These are phyloP conservation scores for Eublepharis macularius DNA, from an alignment of 2,113 vertebrate genomes.

Conservation along the genomic window DNA sequence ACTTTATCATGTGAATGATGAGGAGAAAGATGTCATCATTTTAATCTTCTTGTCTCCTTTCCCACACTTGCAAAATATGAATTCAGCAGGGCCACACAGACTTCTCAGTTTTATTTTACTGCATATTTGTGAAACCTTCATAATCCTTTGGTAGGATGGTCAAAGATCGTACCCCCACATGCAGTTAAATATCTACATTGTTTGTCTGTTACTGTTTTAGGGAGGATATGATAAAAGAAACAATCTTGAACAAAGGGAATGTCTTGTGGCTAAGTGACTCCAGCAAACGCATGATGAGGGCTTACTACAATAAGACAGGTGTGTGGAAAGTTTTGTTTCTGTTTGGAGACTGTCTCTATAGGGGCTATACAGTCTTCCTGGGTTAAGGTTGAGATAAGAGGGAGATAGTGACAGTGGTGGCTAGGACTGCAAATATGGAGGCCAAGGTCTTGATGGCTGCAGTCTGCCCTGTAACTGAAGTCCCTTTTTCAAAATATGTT, in stretches of 20 bases:
- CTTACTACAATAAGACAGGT: too few species aligned
- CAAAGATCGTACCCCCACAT: neutral
- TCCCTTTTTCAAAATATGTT: too few species aligned
- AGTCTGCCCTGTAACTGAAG: too few species aligned
- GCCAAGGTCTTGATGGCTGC: too few species aligned
- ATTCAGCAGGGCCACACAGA: neutral
- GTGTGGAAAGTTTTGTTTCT: too few species aligned
- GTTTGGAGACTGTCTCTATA: too few species aligned
- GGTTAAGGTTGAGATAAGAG: too few species aligned
- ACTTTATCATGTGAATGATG: neutral
- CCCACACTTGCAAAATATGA: neutral
- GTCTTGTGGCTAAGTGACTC: neutral
- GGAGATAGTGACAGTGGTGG: too few species aligned
- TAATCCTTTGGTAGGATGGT: conserved; percentile 38
- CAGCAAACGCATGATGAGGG: neutral
- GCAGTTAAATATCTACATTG: conserved; percentile 16
- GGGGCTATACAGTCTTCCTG: too few species aligned
- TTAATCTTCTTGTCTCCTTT: too few species aligned
- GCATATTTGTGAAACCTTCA: neutral
- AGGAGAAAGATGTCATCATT: too few species aligned
- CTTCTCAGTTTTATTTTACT: neutral
- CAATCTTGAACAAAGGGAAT: neutral
- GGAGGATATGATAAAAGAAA: neutral
- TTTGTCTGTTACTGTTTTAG: neutral
- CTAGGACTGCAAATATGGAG: too few species aligned